Evolutionary conservation across 2,888 invertebrate genomes (phyloP), one percentile per base, ranked within the genome.

Genomic region (Patella pellucida): DNA sequence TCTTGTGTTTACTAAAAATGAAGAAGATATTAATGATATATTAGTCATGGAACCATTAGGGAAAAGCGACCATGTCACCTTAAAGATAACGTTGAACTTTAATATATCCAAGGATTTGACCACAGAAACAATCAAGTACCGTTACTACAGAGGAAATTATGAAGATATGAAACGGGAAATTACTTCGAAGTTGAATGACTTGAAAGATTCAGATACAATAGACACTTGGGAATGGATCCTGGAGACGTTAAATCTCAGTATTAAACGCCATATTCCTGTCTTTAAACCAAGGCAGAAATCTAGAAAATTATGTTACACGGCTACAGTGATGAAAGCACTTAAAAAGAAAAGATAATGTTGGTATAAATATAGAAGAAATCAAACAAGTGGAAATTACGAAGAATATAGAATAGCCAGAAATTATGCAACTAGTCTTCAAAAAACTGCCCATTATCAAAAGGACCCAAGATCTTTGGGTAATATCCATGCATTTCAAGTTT

Each of bases 331-430:
- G 3, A 62, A 19, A 62, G 23, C 19, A 11, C 12, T 23, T 23
- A 62, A 62, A 23, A 19, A n/a, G 9, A 12, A 62, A 23, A 14
- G n/a, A 62, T 23, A 11, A 62, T n/a, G n/a, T n/a, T n/a, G n/a
- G n/a, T n/a, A n/a, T n/a, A n/a, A n/a, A n/a, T n/a, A n/a, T n/a
- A n/a, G n/a, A n/a, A n/a, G n/a, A n/a, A n/a, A n/a, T n/a, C n/a
- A n/a, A n/a, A n/a, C n/a, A n/a, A 23, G 12, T n/a, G 11, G n/a
- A 16, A 62, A 62, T 3, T 62, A 62, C 11, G 62, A 62, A 62
- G 62, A n/a, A 3, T 62, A 62, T 19, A 62, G 62, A 62, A 62
- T 62, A 5, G 62, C 62, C 9, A 62, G 62, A 62, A 62, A 62
- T 2, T 9, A 23, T 19, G 62, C 62, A n/a, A 19, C 62, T n/a